phyloP scores from a whole-genome alignment of 2,113 vertebrate genomes.

The Chaetops frenatus region DNA sequence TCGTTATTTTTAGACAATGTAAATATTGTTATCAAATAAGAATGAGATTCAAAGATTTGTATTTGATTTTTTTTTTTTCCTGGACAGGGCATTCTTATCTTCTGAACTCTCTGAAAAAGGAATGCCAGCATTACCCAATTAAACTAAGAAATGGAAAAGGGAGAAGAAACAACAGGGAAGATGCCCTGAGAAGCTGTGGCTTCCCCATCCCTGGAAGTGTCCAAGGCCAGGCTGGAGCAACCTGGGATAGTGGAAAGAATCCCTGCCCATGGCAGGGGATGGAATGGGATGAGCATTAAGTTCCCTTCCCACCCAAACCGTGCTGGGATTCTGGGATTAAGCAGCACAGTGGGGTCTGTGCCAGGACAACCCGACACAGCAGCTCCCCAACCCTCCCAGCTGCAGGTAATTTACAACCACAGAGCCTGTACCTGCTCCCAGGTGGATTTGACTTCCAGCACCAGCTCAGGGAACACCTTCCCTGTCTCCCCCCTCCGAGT shows the following conservation, averaged over 20 bases:
- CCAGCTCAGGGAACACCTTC: background rate
- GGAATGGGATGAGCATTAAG: background rate
- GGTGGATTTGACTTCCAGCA: background rate
- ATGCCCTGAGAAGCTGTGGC: background rate
- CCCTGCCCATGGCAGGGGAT: background rate
- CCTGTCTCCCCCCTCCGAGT: background rate
- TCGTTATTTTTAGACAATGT: background rate
- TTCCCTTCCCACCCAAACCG: background rate
- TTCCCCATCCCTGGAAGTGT: background rate
- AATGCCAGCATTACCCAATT: background rate
- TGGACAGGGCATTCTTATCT: background rate
- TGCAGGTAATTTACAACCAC: rapidly evolving
- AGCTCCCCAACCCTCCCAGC: background rate
- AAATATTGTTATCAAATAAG: background rate
- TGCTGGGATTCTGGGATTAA: background rate
- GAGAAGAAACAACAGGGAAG: background rate
- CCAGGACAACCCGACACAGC: background rate
- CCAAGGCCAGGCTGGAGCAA: background rate
- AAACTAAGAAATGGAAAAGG: background rate
- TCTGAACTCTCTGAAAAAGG: background rate
- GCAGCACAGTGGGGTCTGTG: background rate
- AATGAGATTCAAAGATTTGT: background rate
- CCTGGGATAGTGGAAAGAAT: background rate
- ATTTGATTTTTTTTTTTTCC: background rate
- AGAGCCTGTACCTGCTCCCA: background rate